Evolutionary conservation across 2,888 invertebrate species (phyloP), one percentile per base, ranked within the genome.

Genomic region (Dryadula phaetusa): DNA sequence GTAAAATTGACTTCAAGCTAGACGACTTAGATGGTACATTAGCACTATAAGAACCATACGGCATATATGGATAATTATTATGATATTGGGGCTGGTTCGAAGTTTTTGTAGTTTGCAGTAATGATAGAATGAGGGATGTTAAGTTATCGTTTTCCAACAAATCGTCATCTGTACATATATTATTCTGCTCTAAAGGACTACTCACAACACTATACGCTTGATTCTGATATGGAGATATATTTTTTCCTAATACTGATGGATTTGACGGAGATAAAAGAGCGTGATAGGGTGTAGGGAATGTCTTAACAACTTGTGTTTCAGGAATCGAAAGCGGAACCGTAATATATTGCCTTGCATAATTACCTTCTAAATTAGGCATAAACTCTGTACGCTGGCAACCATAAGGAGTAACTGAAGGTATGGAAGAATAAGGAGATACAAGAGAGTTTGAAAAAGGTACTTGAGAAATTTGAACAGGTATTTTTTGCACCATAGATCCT

Each of bases 1-100:
- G 90, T 2, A 91, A 76, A 25, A 92, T 71, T 20, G 82, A 66
- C 75, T 88, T 88, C 28, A 88, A 77, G 71, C 72, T 84, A 0
- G 83, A 81, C 1, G 83, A 77, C 76, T 85, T 79, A 16, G 84
- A 72, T 54, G 66, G 76, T 72, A 63, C 76, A 66, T 66, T 63
- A 18, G 28, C 20, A 10, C 20, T 58, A 14, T 52, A 65, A 25
- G 58, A 3, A 3, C 32, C 25, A 66, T 60, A 69, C 2, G 65
- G 28, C 10, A 20, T 1, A 20, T 66, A 47, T 14, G 71, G 14
- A 44, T 47, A 62, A 10, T 12, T 32, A 40, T 16, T 16, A 20
- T 61, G 34, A 32, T 28, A 64, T 71, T 72, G 20, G 10, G 61
- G 52, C 22, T 71, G 69, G 6, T 69, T 76, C 40, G 73, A 34